phyloP scores from a whole-genome alignment of 2,113 vertebrate species.

The Lathamus discolor region DNA sequence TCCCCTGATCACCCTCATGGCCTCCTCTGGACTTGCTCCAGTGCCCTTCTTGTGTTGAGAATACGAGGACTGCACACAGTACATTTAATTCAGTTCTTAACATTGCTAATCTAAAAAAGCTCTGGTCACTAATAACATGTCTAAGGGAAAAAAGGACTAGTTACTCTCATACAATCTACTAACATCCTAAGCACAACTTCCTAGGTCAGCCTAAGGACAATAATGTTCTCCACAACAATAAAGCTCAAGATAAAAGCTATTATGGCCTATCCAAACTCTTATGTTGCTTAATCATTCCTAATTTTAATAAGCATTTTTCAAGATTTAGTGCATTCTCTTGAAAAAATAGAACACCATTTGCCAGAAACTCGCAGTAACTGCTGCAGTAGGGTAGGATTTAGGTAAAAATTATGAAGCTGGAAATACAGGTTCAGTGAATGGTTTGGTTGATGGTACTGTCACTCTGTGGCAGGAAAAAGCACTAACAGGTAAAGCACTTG shows the following conservation, averaged over 20 bases:
- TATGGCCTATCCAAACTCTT: neutral
- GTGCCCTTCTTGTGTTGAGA: neutral
- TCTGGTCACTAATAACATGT: neutral
- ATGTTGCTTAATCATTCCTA: neutral
- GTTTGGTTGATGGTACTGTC: constrained; percentile 27
- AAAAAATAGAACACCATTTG: neutral
- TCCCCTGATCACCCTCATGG: neutral
- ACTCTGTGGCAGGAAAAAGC: neutral
- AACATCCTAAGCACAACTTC: neutral
- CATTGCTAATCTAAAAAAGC: neutral
- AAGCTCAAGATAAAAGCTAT: neutral
- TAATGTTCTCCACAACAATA: neutral
- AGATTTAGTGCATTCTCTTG: neutral
- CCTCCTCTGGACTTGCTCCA: neutral
- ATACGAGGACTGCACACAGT: neutral
- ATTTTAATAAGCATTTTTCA: neutral
- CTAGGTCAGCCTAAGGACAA: neutral
- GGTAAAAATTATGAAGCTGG: neutral
- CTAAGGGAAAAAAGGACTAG: neutral
- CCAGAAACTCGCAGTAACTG: neutral
- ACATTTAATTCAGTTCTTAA: neutral
- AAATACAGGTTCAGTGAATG: neutral
- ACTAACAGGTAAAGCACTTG: neutral
- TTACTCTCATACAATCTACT: neutral
- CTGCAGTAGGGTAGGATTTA: neutral